phyloP scores from a whole-genome alignment of 2,888 invertebrate species.

The Macaria notata region DNA sequence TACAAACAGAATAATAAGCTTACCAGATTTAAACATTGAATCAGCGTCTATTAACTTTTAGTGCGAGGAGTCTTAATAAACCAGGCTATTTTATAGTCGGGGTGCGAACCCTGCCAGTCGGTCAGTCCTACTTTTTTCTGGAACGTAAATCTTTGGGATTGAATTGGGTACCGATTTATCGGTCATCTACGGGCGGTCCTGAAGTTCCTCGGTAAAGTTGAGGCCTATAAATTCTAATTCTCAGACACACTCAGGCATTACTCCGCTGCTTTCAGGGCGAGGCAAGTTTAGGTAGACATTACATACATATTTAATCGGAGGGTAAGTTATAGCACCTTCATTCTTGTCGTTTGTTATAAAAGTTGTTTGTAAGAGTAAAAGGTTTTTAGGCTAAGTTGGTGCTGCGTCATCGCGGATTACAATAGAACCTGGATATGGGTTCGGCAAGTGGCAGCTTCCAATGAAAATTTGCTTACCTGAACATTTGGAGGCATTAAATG shows the following conservation, averaged over 20 bases:
- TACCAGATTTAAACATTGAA: slow-evolving; percentile 10
- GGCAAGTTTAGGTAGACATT: slow-evolving; percentile 9
- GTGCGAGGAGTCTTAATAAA: slow-evolving; percentile 12
- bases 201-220: slow-evolving; percentile 17
- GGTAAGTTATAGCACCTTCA: slow-evolving; percentile 9
- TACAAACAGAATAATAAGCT: not conserved
- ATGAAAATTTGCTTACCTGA: no score
- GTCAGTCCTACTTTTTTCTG: slow-evolving; percentile 20
- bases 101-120: slow-evolving; percentile 22
- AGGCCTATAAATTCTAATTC: slow-evolving; percentile 21
- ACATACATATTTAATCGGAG: slow-evolving; percentile 14
- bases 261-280: slow-evolving; percentile 1
- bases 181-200: slow-evolving; percentile 12
- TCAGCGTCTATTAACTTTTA: slow-evolving; percentile 15
- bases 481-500: no score
- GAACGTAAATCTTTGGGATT: slow-evolving; percentile 26
- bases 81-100: slow-evolving; percentile 21
- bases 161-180: slow-evolving; percentile 25
- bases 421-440: no score
- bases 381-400: not conserved
- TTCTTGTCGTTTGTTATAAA: slow-evolving; percentile 3
- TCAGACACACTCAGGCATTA: slow-evolving; percentile 8
- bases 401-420: not conserved
- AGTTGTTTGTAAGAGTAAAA: slow-evolving; percentile 1
- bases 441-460: no score